These are phyloP conservation scores for Pterostichus niger DNA, from an alignment of 2,888 invertebrate species.

Conservation along the genomic window DNA sequence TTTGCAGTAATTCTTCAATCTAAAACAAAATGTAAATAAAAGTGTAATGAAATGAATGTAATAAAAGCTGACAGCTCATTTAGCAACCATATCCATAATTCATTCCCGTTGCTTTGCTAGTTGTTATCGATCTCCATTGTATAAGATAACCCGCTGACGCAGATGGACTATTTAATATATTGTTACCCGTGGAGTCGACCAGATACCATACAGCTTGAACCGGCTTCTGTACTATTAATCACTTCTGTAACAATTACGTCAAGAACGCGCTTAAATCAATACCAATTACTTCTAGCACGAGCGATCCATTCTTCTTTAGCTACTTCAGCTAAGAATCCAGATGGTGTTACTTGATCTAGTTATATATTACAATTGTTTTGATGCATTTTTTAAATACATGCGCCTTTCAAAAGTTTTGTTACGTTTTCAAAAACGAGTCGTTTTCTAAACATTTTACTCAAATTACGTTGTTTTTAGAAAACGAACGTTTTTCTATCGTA, in stretches of 20 bases:
- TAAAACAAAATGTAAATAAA: too few species aligned
- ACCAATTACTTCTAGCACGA: slow-evolving; percentile 52
- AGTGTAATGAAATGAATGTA: too few species aligned
- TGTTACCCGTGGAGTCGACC: slow-evolving; percentile 30
- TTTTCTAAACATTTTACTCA: too few species aligned
- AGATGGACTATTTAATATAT: slow-evolving; percentile 49
- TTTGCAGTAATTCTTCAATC: too few species aligned
- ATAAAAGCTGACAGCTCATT: slow-evolving; percentile 1
- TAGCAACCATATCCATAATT: slow-evolving; percentile 11
- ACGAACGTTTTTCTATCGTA: too few species aligned
- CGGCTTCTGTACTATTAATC: slow-evolving; percentile 53
- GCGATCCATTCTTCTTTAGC: slow-evolving; percentile 16
- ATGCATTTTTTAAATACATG: too few species aligned
- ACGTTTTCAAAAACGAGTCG: too few species aligned
- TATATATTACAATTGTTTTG: too few species aligned
- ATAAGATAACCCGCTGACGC: slow-evolving; percentile 8
- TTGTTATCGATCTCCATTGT: slow-evolving; percentile 2
- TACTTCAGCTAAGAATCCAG: too few species aligned
- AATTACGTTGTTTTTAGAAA: too few species aligned
- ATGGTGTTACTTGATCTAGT: too few species aligned
- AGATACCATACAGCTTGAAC: slow-evolving; percentile 5
- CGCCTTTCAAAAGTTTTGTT: too few species aligned
- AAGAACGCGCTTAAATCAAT: slow-evolving; percentile 53
- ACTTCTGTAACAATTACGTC: slow-evolving; percentile 56
- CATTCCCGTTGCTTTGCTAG: background rate